phyloP scores from a whole-genome alignment of 2,797 vertebrate species.

The Pagetopsis macropterus region DNA sequence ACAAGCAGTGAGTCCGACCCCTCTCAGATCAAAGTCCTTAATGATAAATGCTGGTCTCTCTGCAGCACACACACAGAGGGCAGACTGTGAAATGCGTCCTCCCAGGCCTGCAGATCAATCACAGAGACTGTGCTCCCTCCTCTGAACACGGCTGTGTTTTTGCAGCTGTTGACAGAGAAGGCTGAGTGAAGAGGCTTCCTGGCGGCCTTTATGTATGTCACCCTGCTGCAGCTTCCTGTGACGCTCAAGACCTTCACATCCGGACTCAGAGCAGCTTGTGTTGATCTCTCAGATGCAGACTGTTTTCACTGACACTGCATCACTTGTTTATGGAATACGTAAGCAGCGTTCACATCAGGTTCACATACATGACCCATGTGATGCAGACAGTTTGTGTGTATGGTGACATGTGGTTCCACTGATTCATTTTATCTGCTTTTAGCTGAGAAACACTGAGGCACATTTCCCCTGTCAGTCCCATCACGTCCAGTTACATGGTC shows the following conservation, averaged over 20 bases:
- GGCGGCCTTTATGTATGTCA: conserved; percentile 47
- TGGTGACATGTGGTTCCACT: background rate
- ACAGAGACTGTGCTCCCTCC: conserved; percentile 20
- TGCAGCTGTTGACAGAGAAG: conserved; percentile 60
- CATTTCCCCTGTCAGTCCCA: background rate
- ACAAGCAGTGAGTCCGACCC: background rate
- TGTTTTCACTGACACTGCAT: conserved; percentile 21
- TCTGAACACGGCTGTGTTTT: conserved; percentile 46
- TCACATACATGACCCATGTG: background rate
- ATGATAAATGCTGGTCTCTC: conserved; percentile 12
- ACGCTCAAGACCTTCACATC: conserved; percentile 37
- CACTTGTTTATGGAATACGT: conserved; percentile 49
- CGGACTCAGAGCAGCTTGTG: conserved; percentile 33
- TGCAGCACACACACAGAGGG: conserved; percentile 5
- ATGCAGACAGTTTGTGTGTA: background rate
- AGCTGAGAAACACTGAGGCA: background rate
- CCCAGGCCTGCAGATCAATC: conserved; percentile 37
- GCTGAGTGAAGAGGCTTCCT: conserved; percentile 45
- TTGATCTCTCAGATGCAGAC: conserved; percentile 21
- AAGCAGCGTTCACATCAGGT: conserved; percentile 3
- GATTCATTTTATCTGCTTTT: background rate
- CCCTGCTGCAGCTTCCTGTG: conserved; percentile 69
- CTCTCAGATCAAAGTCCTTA: conserved; percentile 25
- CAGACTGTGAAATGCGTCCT: conserved; percentile 6
- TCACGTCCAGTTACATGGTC: background rate